Percentiles rank a stretch among this genome's conserved stretches.
These are phyloP conservation scores for Actias luna DNA, from an alignment of 2,888 invertebrate genomes.

Conservation along the genomic window DNA sequence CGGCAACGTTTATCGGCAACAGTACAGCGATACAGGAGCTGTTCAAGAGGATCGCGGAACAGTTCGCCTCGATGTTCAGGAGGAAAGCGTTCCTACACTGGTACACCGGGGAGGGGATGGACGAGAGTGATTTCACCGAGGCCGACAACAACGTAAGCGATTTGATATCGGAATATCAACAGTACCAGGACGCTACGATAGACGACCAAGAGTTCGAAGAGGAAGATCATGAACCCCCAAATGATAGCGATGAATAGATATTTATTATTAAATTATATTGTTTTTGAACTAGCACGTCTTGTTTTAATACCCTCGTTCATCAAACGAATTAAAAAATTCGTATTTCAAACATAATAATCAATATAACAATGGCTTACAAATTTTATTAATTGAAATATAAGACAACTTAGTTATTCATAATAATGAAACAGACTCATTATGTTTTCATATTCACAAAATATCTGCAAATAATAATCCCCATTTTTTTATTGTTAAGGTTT, in stretches of 20 bases:
- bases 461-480: no score
- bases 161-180: conserved; percentile 93
- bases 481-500: no score
- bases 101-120: conserved; percentile 98
- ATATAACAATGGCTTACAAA: no score
- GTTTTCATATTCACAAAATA: no score
- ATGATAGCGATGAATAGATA: conserved; percentile 32
- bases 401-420: no score
- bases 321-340: no score
- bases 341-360: no score
- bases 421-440: no score
- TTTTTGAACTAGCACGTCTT: no score
- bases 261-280: conserved; percentile 18
- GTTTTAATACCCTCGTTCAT: no score
- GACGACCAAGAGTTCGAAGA: conserved; percentile 88
- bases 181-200: conserved; percentile 93
- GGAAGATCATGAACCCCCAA: conserved; percentile 66
- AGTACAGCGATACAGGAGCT: conserved; percentile 93
- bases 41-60: conserved; percentile 92
- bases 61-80: conserved; percentile 95
- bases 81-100: conserved; percentile 97
- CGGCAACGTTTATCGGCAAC: conserved; percentile 93
- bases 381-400: no score
- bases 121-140: conserved; percentile 96
- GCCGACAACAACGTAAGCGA: conserved; percentile 97